Conservation (phyloP, 2,888 invertebrate genomes). For the Nymphalis polychloros region DNA sequence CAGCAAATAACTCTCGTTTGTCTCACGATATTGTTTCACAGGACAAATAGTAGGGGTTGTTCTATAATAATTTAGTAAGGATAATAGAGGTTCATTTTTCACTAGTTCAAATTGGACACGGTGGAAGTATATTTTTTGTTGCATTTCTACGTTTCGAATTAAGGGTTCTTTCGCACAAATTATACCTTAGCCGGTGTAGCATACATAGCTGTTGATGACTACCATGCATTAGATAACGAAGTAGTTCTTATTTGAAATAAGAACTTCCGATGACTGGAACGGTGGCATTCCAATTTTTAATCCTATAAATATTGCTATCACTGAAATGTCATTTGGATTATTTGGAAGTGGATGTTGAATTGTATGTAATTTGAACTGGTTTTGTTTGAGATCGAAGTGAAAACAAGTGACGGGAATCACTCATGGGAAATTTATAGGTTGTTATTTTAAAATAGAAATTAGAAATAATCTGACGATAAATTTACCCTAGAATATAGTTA, state of each 20-base stretch:
- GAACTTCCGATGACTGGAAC: no score
- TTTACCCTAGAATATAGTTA: no score
- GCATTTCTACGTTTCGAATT: constrained; percentile 51
- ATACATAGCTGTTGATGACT: background rate
- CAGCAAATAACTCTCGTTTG: background rate
- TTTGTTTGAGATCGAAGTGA: no score
- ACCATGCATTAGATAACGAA: constrained; percentile 6
- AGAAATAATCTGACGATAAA: no score
- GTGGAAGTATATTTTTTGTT: constrained; percentile 62
- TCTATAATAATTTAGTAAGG: constrained; percentile 63
- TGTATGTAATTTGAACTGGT: no score
- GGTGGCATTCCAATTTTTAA: no score
- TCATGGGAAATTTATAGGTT: no score
- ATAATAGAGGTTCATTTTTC: constrained; percentile 76
- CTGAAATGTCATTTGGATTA: no score
- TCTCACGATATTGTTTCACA: background rate
- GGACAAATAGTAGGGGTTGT: constrained; percentile 42
- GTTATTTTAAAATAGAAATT: no score
- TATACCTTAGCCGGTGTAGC: constrained; percentile 46
- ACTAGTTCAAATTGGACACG: constrained; percentile 72
- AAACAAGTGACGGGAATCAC: no score
- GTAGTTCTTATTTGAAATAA: background rate
- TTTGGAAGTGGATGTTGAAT: no score
- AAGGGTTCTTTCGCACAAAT: constrained; percentile 57
- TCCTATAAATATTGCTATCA: no score